Percentiles rank a stretch among this genome's conserved stretches.
Evolutionary conservation across 1,140 invertebrate species (phyloP).

Genomic region (Neuroterus valhalla): DNA sequence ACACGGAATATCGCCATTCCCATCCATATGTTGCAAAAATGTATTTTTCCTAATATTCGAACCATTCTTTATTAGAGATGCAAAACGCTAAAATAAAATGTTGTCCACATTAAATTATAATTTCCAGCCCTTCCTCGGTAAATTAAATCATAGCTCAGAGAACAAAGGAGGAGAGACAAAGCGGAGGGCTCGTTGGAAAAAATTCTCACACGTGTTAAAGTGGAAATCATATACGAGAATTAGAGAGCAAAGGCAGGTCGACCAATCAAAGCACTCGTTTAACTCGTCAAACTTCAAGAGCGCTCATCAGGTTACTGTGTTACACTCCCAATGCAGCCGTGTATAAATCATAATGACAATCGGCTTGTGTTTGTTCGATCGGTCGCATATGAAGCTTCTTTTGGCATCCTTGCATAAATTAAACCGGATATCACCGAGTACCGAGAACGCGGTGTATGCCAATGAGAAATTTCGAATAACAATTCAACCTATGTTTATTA

Average conservation of each 20-base stretch:
- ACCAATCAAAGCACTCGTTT: constrained; percentile 24
- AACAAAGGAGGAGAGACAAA: not conserved
- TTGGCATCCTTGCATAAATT: constrained; percentile 28
- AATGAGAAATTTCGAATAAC: constrained; percentile 26
- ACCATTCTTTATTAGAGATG: no score
- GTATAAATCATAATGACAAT: constrained; percentile 31
- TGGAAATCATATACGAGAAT: constrained; percentile 21
- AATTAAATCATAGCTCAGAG: no score
- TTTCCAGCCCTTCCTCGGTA: no score
- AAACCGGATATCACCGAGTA: constrained; percentile 16
- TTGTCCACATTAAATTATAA: no score
- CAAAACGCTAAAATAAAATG: no score
- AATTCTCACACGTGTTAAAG: constrained; percentile 21
- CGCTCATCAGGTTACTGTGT: constrained; percentile 27
- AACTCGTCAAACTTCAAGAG: constrained; percentile 22
- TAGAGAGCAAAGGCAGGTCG: constrained; percentile 16
- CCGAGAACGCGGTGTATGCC: not conserved
- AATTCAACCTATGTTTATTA: constrained; percentile 28
- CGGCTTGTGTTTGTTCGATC: constrained; percentile 28
- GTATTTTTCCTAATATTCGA: no score
- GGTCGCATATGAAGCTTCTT: constrained; percentile 13
- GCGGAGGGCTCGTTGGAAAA: not conserved
- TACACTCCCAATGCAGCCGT: constrained; percentile 16
- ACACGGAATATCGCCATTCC: no score
- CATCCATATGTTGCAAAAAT: no score